These are phyloP conservation scores for Eulemur rubriventer DNA, from an alignment of 2,797 vertebrate species.

Conservation along the genomic window DNA sequence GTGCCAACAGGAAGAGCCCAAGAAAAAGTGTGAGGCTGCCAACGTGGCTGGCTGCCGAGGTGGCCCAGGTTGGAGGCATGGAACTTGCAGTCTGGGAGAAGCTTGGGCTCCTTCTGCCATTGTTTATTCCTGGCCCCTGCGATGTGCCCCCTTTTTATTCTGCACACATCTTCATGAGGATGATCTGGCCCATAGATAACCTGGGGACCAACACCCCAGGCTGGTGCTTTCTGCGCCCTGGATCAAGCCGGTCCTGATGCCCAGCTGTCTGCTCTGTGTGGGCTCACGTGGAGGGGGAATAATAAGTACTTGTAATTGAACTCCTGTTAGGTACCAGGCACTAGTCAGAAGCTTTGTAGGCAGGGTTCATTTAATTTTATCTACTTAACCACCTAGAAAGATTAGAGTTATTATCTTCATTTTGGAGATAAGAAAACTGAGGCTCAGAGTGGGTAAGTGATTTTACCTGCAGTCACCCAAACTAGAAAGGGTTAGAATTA, in stretches of 20 bases:
- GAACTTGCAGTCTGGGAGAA: neutral
- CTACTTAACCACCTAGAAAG: neutral
- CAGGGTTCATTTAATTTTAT: neutral
- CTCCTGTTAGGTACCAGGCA: neutral
- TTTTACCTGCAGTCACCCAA: neutral
- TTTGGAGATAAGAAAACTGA: neutral
- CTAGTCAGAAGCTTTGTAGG: neutral
- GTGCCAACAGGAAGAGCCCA: conserved; percentile 79
- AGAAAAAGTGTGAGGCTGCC: conserved; percentile 49
- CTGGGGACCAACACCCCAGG: neutral
- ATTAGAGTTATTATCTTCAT: neutral
- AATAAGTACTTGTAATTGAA: neutral
- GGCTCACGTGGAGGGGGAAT: neutral
- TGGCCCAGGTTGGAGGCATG: neutral
- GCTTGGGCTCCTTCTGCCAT: neutral
- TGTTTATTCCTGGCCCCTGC: neutral
- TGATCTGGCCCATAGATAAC: neutral
- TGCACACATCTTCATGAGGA: neutral
- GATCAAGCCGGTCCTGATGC: neutral
- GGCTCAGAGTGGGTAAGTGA: neutral
- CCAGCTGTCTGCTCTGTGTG: neutral
- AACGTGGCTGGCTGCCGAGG: neutral
- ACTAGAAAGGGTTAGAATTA: neutral
- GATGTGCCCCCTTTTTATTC: neutral
- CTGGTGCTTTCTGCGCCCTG: neutral